Evolutionary conservation across 2,888 invertebrate species (phyloP).

Genomic region (Leptopilina syphax): DNA sequence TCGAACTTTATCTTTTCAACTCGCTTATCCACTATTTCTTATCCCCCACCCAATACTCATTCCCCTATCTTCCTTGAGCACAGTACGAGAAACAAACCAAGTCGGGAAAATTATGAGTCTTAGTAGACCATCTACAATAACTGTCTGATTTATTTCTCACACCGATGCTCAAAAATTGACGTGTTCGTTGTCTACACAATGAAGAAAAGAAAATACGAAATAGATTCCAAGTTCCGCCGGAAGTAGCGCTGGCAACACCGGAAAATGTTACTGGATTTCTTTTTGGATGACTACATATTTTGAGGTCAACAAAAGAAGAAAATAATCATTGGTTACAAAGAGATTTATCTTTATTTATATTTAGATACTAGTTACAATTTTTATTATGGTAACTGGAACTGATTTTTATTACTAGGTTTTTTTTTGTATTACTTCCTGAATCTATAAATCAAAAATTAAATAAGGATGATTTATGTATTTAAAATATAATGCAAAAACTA

Average conservation of each 20-base stretch:
- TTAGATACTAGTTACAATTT: no score
- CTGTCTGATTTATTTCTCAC: constrained; percentile 61
- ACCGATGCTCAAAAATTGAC: constrained; percentile 42
- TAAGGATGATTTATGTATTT: no score
- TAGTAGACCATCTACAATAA: constrained; percentile 62
- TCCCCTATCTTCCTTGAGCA: background rate
- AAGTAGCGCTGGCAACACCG: constrained; percentile 24
- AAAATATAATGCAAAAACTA: no score
- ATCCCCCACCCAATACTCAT: constrained; percentile 35
- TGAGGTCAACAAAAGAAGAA: constrained; percentile 7
- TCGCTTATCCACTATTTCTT: constrained; percentile 52
- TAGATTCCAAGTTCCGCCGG: constrained; percentile 36
- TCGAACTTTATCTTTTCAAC: constrained; percentile 42
- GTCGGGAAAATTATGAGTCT: constrained; percentile 63
- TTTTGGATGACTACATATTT: constrained; percentile 9
- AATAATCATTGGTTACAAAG: no score
- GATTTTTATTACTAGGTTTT: no score
- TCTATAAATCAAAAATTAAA: no score
- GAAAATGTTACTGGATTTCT: constrained; percentile 21
- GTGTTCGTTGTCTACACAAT: constrained; percentile 17
- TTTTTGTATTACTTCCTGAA: no score
- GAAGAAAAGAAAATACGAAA: constrained; percentile 23
- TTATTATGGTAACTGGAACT: no score
- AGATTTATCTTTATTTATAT: no score
- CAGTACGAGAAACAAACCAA: constrained; percentile 59